These are phyloP conservation scores for Hirtodrosophila histrioides DNA, from an alignment of 2,888 invertebrate species.

Conservation along the genomic window DNA sequence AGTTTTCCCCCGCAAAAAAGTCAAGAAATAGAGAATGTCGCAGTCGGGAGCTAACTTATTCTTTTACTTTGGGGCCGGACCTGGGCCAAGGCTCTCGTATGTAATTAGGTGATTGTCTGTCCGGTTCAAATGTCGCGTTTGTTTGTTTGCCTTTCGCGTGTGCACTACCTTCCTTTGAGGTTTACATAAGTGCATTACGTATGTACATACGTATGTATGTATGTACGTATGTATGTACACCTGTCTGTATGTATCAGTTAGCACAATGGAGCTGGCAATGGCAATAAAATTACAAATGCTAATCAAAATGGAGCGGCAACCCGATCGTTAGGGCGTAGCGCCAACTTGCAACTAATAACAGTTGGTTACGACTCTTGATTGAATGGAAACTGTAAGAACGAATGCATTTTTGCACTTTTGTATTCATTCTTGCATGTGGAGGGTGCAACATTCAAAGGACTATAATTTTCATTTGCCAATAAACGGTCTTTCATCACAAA, in stretches of 20 bases:
- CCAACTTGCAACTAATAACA: constrained; percentile 48
- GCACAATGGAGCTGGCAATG: constrained; percentile 27
- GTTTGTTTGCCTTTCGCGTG: constrained; percentile 39
- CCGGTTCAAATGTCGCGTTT: constrained; percentile 74
- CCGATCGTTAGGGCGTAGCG: constrained; percentile 48
- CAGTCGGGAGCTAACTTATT: too few species aligned
- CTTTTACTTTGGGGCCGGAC: neutral
- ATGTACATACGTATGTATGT: neutral
- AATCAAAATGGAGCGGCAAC: constrained; percentile 17
- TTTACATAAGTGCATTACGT: neutral
- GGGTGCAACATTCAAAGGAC: constrained; percentile 7
- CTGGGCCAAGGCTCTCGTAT: constrained; percentile 32
- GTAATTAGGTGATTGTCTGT: constrained; percentile 76
- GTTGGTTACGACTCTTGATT: constrained; percentile 36
- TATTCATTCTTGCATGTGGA: constrained; percentile 8
- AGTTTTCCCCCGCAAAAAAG: too few species aligned
- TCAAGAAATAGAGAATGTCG: too few species aligned
- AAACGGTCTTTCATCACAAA: constrained; percentile 2
- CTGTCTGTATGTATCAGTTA: neutral
- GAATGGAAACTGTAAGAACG: constrained; percentile 10
- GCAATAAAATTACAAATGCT: constrained; percentile 7
- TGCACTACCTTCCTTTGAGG: constrained; percentile 15
- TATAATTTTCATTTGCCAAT: constrained; percentile 6
- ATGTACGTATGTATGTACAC: neutral
- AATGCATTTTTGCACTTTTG: too few species aligned